Base-by-base conservation (phyloP, 2,113 vertebrate genomes). In the Aphyosemion australe region DNA sequence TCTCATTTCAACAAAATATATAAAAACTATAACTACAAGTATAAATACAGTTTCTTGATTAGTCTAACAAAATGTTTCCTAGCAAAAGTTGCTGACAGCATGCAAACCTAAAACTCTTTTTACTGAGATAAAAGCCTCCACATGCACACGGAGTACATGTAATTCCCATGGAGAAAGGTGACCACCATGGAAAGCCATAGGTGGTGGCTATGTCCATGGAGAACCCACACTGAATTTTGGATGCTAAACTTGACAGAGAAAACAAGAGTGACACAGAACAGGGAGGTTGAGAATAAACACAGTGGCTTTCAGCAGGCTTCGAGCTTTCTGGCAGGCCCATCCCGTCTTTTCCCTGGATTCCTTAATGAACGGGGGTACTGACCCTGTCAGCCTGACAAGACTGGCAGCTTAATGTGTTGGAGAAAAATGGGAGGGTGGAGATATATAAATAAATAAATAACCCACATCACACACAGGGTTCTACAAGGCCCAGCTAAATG, bases 381-480 rank as follows among this genome's bases (percentile, higher is more conserved):
- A 93, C 94, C 95, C 92, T 91, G 93, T 94, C 94, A 89, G 78
- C 77, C 82, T 92, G 94, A 95, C 87, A 74, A 68, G 91, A 92
- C 92, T 88, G 91, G 88, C 90, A 91, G 92, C 90, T 94, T 94
- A 93, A 94, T 82, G 90, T 85, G 86, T 92, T 87, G 79, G 91
- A 92, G 90, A 93, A 89, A 57, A 60, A 65, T 4, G 8, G n/a
- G 57, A 61, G 26, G 50, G 53, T 26, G 53, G 55, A 69, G 65
- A 32, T 61, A 76, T 80, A 80, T 68, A 77, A 78, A 88, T 88
- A 85, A 83, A 85, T 85, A 26, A 26, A n/a, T n/a, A 82, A 72
- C 70, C 66, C 50, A 68, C 69, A 70, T 76, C 77, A 61, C 61
- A 65, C 56, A 60, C 39, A 42, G 19, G 77, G 84, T 91, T 87